These are phyloP conservation scores for Sebastes flavidus DNA, from an alignment of 2,797 vertebrate species.

Conservation along the genomic window DNA sequence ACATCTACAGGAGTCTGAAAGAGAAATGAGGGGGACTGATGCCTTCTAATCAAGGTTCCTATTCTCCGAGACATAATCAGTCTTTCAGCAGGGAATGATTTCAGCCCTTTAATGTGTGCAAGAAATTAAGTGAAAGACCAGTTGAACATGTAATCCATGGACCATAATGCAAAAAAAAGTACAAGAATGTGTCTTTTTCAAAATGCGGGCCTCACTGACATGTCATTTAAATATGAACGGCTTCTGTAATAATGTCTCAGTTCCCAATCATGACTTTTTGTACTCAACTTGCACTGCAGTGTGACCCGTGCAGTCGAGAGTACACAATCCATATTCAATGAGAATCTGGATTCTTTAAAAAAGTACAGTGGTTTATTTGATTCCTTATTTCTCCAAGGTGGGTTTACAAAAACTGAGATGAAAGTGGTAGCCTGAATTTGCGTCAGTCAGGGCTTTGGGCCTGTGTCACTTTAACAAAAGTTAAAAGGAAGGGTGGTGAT, in stretches of 20 bases:
- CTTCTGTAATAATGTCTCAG: background rate
- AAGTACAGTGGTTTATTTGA: background rate
- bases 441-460: background rate
- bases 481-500: background rate
- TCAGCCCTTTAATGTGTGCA: constrained; percentile 19
- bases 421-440: background rate
- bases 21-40: background rate
- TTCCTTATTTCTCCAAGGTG: background rate
- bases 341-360: background rate
- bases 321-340: background rate
- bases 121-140: background rate
- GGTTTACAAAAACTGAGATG: background rate
- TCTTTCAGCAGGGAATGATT: constrained; percentile 2
- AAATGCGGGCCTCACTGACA: background rate
- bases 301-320: background rate
- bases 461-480: background rate
- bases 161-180: background rate
- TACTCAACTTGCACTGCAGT: background rate
- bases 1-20: background rate
- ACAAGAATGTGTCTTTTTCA: background rate
- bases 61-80: constrained; percentile 4
- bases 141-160: background rate
- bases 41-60: constrained; percentile 1
- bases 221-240: background rate
- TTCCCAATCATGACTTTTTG: background rate